Base-by-base conservation (phyloP, 2,888 invertebrate genomes). In the Hirtodrosophila confusa region DNA sequence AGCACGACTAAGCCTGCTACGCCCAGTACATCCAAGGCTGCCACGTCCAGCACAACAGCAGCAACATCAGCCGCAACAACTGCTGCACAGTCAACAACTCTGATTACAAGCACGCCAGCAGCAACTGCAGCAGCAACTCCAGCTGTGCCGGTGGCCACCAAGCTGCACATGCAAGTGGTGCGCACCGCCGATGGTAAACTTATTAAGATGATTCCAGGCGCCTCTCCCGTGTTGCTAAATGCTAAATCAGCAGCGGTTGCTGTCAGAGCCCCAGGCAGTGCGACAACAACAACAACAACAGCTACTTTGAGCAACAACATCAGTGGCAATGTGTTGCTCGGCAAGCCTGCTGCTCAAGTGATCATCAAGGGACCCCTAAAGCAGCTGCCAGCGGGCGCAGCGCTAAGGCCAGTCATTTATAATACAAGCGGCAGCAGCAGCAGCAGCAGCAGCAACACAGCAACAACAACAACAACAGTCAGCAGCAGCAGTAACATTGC, bases 141-240 rank as follows among this genome's bases (percentile, higher is more conserved):
- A 40, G 7, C 40, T 12, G 27, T n/a, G 0, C 6, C 45, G 10
- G 4, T 53, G 3, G n/a, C 65, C 2, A 58, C 49, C n/a, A 69
- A 77, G 37, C 36, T 71, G 35, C 72, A 68, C 36, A 69, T 83
- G 2, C 84, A 84, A 40, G 69, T 86, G 6, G 67, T 85, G n/a
- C 87, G 87, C 4, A 78, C 85, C 4, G 31, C 78, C 1, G 88
- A 85, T 68, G 84, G 88, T 0, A 88, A 86, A 37, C 44, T 86
- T 1, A 71, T 87, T 0, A 87, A 87, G 41, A 36, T 88, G 7
- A 88, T 86, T 49, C 61, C 60, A 36, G 41, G 49, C n/a, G 33
- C 39, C 6, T 27, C 86, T 0, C 33, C 82, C 6, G 33, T 80
- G 35, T 6, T 88, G 4, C 27, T 86, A 3, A 86, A 83, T 53